These are phyloP conservation scores for Zosterops japonicus DNA, from an alignment of 2,113 vertebrate genomes.

Conservation along the genomic window DNA sequence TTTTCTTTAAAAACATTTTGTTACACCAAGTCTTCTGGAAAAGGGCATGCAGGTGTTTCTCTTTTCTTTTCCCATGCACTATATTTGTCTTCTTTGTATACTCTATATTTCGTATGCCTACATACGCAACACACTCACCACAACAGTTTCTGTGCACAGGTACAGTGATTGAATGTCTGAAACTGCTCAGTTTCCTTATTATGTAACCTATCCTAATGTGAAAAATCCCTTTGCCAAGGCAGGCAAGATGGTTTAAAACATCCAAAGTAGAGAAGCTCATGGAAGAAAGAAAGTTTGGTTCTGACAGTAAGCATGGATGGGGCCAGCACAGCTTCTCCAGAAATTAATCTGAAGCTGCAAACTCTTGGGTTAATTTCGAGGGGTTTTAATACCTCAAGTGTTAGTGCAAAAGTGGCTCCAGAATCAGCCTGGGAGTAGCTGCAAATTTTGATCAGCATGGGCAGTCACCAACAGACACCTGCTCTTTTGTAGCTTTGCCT, in stretches of 20 bases:
- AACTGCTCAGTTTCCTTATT: background rate
- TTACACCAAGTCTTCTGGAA: background rate
- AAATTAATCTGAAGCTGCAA: background rate
- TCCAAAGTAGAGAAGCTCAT: background rate
- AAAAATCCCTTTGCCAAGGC: background rate
- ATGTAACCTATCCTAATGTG: background rate
- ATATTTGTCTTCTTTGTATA: background rate
- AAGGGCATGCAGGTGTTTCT: background rate
- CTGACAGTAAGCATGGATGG: background rate
- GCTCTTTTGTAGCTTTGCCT: background rate
- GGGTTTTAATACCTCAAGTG: background rate
- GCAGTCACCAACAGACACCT: background rate
- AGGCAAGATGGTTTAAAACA: background rate
- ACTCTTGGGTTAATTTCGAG: background rate
- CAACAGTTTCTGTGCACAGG: background rate
- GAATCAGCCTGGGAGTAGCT: background rate
- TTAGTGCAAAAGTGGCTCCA: background rate
- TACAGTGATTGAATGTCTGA: rapidly evolving
- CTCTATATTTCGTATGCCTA: background rate
- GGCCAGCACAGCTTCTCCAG: background rate
- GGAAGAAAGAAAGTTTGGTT: background rate
- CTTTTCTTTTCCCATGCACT: background rate
- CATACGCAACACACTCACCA: rapidly evolving
- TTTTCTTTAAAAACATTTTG: background rate
- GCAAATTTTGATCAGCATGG: background rate